Percentiles rank a stretch among this genome's conserved stretches.
These are phyloP conservation scores for Manis pentadactyla DNA, from an alignment of 2,797 vertebrate genomes.

Conservation along the genomic window DNA sequence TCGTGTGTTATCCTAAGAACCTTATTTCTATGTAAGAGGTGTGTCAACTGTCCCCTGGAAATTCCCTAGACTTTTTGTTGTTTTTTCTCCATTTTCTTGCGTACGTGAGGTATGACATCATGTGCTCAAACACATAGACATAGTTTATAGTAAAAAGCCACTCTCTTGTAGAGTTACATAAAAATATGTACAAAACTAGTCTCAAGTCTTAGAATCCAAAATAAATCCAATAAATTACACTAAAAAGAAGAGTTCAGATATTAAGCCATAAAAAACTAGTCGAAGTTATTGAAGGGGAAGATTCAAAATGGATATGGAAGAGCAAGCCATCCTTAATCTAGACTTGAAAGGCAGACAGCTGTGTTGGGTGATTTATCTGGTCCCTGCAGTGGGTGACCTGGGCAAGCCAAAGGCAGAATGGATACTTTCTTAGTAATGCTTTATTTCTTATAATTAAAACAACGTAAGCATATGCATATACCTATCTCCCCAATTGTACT, in stretches of 20 bases:
- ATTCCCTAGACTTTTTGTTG: neutral
- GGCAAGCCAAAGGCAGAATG: neutral
- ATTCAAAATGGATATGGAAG: neutral
- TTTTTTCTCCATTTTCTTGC: neutral
- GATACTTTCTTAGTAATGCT: neutral
- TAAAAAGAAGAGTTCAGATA: neutral
- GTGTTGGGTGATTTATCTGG: neutral
- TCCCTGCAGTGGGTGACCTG: neutral
- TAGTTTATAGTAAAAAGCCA: neutral
- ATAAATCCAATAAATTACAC: neutral
- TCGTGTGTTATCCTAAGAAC: neutral
- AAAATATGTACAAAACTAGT: neutral
- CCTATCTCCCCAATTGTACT: neutral
- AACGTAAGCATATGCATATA: neutral
- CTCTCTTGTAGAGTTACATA: neutral
- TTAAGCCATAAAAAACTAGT: neutral
- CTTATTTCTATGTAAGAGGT: neutral
- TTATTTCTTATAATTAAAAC: neutral
- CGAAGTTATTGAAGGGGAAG: neutral
- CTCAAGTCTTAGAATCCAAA: neutral
- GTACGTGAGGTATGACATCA: neutral
- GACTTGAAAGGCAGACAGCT: neutral
- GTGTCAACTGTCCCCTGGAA: neutral
- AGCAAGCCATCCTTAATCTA: neutral
- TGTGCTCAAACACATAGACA: accelerated